Conservation (phyloP, 2,113 vertebrate species). For the Petaurus breviceps region DNA sequence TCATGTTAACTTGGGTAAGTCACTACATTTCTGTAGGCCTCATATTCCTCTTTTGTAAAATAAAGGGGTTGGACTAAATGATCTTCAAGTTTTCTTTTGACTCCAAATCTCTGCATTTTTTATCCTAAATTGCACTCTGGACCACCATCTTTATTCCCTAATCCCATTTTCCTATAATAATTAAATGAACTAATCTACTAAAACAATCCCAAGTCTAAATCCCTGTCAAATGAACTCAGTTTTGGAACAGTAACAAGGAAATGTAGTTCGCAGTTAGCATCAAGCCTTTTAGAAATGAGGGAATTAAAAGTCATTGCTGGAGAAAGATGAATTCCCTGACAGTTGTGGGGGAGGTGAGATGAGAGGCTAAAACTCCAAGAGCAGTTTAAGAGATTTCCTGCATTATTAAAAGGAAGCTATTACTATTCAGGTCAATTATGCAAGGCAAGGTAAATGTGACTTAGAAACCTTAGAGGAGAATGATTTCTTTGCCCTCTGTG, state of each 20-base stretch:
- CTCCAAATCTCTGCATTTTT: background rate
- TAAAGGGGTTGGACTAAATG: background rate
- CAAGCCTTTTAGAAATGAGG: background rate
- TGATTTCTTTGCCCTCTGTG: slow-evolving; percentile 56
- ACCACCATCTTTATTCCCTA: slow-evolving; percentile 58
- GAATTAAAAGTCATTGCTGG: background rate
- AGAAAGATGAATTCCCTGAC: slow-evolving; percentile 9
- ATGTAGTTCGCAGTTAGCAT: background rate
- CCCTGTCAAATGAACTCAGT: slow-evolving; percentile 75
- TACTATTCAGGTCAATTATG: slow-evolving; percentile 18
- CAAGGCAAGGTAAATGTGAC: slow-evolving; percentile 50
- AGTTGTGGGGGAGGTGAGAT: background rate
- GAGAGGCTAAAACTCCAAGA: background rate
- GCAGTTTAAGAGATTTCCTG: slow-evolving; percentile 18
- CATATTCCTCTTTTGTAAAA: background rate
- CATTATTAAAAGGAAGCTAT: slow-evolving; percentile 38
- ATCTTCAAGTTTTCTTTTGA: background rate
- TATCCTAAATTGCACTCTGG: slow-evolving; percentile 17
- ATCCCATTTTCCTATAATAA: slow-evolving; percentile 73
- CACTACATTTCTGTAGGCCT: background rate
- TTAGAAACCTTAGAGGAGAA: slow-evolving; percentile 58
- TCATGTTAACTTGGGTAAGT: background rate
- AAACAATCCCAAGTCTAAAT: slow-evolving; percentile 74
- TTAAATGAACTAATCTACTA: slow-evolving; percentile 75
- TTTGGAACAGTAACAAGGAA: slow-evolving; percentile 47